Evolutionary conservation across 2,113 vertebrate genomes (phyloP).

Genomic region (Tachuris rubrigastra): DNA sequence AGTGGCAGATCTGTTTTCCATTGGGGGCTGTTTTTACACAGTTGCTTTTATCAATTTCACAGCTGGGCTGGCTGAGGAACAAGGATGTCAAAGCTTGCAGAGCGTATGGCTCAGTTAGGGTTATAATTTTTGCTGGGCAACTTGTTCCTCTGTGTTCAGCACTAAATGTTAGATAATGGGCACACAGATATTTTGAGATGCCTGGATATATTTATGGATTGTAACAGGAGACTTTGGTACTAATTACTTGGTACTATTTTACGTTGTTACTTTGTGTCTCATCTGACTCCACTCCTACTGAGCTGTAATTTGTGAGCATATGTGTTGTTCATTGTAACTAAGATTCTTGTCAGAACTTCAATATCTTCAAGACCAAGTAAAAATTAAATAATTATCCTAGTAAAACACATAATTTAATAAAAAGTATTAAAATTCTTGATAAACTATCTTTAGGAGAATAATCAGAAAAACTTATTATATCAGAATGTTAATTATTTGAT

Average conservation of each 20-base stretch:
- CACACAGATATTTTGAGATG: not conserved
- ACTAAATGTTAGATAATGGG: not conserved
- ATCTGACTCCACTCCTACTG: not conserved
- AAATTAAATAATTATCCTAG: conserved; percentile 34
- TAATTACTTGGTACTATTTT: not conserved
- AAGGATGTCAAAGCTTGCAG: not conserved
- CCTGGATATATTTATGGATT: not conserved
- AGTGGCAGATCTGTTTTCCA: not conserved
- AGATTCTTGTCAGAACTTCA: not conserved
- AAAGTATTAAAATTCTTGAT: not conserved
- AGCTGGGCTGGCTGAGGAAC: not conserved
- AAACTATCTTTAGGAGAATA: not conserved
- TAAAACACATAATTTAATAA: conserved; percentile 7
- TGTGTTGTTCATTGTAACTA: not conserved
- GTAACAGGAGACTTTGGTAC: not conserved
- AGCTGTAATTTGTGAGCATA: not conserved
- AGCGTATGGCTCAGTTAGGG: not conserved
- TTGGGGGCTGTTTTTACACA: not conserved
- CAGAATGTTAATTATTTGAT: conserved; percentile 32
- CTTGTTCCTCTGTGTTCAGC: not conserved
- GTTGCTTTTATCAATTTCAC: conserved; percentile 25
- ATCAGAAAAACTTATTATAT: not conserved
- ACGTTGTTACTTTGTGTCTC: not conserved
- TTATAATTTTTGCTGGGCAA: not conserved
- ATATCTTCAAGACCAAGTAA: not conserved